Conservation (phyloP, 1,140 invertebrate species). For the Heterodera carotae region DNA sequence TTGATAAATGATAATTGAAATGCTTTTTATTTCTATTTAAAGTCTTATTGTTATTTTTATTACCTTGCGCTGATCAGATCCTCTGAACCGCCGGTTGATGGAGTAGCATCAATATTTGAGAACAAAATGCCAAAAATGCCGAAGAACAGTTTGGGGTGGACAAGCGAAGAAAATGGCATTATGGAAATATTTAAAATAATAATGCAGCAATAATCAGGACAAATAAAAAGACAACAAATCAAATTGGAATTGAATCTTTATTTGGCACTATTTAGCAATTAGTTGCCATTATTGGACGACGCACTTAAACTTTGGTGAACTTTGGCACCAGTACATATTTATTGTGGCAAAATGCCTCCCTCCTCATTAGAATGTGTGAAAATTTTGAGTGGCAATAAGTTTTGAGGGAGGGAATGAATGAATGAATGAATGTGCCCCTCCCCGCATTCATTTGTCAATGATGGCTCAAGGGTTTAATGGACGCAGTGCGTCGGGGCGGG, state of each 20-base stretch:
- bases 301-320: not conserved
- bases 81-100: constrained; percentile 5
- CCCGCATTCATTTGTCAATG: too few relatives aligned
- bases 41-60: not conserved
- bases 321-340: not conserved
- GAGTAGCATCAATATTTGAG: not conserved
- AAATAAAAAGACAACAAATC: too few relatives aligned
- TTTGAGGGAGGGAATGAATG: constrained; percentile 1
- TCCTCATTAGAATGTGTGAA: constrained; percentile 3
- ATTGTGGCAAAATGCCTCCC: not conserved
- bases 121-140: not conserved
- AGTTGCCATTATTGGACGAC: too few relatives aligned
- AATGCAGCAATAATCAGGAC: too few relatives aligned
- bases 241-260: too few relatives aligned
- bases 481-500: too few relatives aligned
- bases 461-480: not conserved
- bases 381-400: not conserved
- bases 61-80: constrained; percentile 21
- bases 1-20: not conserved
- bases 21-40: too few relatives aligned
- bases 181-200: not conserved
- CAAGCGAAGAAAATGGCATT: not conserved
- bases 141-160: not conserved
- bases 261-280: too few relatives aligned
- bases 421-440: too few relatives aligned